These are phyloP conservation scores for Aptenodytes patagonicus DNA, from an alignment of 2,113 vertebrate genomes.

Conservation along the genomic window DNA sequence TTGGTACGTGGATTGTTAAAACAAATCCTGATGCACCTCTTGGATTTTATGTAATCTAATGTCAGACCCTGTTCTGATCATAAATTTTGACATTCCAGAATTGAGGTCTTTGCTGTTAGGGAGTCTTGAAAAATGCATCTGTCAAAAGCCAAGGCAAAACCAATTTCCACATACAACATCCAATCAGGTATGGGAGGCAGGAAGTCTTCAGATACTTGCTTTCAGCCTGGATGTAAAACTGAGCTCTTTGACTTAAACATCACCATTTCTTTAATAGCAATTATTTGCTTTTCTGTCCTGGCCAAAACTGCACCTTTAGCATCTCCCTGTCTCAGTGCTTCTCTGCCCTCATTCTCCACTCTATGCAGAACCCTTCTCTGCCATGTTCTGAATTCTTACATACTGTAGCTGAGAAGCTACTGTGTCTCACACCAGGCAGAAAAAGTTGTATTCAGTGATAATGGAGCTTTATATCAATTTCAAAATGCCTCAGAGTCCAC, in stretches of 20 bases:
- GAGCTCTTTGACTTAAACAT: neutral
- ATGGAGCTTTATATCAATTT: neutral
- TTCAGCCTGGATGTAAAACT: neutral
- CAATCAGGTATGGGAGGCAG: neutral
- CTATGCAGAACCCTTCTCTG: neutral
- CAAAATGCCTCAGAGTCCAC: neutral
- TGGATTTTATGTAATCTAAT: neutral
- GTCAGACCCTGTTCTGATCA: neutral
- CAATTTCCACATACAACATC: neutral
- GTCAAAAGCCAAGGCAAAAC: neutral
- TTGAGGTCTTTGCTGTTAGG: neutral
- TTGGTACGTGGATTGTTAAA: neutral
- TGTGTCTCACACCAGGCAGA: neutral
- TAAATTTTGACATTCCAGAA: neutral
- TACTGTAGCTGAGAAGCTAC: neutral
- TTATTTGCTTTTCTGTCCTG: neutral
- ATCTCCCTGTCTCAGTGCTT: neutral
- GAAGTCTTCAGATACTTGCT: neutral
- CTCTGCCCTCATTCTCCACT: neutral
- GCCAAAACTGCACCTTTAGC: neutral
- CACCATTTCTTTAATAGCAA: neutral
- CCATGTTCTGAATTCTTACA: neutral
- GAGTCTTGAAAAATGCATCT: neutral
- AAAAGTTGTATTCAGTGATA: neutral
- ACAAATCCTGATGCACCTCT: neutral